Conservation (phyloP, 30 jellyfish, hydroid and myxozoan species). For the Hydra vulgaris region DNA sequence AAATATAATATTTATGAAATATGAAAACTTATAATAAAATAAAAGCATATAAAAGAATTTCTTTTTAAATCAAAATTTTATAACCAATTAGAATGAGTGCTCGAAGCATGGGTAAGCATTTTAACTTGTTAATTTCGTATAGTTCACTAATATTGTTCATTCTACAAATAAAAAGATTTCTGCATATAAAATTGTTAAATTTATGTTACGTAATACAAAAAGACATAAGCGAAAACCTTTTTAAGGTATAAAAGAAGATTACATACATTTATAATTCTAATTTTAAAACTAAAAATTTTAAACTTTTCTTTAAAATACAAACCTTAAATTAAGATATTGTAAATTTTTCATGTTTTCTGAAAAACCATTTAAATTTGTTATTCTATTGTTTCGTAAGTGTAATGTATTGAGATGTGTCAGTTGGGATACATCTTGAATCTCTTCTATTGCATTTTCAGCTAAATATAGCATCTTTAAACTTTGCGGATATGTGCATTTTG, state of each 20-base stretch:
- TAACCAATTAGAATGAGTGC: conserved; percentile 68
- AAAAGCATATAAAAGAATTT: neutral
- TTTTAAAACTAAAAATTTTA: neutral
- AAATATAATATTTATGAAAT: too few relatives aligned
- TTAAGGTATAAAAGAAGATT: too few relatives aligned
- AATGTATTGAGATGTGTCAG: conserved; percentile 41
- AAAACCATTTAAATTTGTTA: conserved; percentile 67
- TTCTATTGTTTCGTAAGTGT: conserved; percentile 58
- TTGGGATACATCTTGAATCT: conserved; percentile 42
- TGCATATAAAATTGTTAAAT: too few relatives aligned
- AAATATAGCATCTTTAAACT: conserved; percentile 47
- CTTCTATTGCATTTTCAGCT: conserved; percentile 57
- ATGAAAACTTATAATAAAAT: neutral
- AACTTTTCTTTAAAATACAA: neutral
- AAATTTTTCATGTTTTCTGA: conserved; percentile 51
- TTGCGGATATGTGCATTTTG: conserved; percentile 49
- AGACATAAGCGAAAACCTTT: too few relatives aligned
- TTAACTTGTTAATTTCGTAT: conserved; percentile 57
- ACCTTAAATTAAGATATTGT: conserved; percentile 88
- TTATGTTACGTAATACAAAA: too few relatives aligned
- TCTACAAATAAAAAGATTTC: conserved; percentile 30
- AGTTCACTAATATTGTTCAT: conserved; percentile 51
- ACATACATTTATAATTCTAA: too few relatives aligned
- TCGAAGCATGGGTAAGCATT: conserved; percentile 86
- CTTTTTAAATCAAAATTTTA: neutral